These are phyloP conservation scores for Aldabrachelys gigantea DNA, from an alignment of 2,113 vertebrate species.

Conservation along the genomic window DNA sequence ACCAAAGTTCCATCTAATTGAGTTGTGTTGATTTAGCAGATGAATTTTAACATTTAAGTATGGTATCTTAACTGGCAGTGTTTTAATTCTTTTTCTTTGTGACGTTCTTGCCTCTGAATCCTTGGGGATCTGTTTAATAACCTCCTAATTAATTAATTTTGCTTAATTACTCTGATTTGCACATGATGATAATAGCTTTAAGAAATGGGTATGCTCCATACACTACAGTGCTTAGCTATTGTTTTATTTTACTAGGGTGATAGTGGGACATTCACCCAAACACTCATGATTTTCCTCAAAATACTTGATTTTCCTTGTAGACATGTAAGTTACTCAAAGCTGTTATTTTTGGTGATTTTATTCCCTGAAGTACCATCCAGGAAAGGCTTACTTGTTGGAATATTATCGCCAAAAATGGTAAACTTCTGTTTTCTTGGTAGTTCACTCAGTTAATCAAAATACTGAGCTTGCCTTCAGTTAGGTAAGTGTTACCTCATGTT, in stretches of 20 bases:
- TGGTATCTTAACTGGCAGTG: neutral
- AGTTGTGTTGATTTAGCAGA: neutral
- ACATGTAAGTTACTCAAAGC: neutral
- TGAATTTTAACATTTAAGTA: neutral
- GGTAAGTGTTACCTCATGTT: neutral
- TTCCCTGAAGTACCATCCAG: neutral
- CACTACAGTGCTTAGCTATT: neutral
- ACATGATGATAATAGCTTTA: neutral
- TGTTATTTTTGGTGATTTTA: neutral
- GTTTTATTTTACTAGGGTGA: neutral
- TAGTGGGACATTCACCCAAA: neutral
- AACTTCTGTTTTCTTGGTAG: neutral
- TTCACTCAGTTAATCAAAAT: neutral
- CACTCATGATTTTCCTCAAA: neutral
- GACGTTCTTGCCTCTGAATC: neutral
- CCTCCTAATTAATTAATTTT: neutral
- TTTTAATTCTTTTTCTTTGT: neutral
- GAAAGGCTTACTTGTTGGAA: neutral
- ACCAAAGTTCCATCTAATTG: neutral
- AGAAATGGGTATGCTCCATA: neutral
- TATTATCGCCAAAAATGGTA: neutral
- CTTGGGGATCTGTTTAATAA: neutral
- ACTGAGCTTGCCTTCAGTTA: neutral
- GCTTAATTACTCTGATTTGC: neutral
- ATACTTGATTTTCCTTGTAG: neutral